Evolutionary conservation across 2,113 vertebrate genomes (phyloP).

Genomic region (Atrichornis clamosus): DNA sequence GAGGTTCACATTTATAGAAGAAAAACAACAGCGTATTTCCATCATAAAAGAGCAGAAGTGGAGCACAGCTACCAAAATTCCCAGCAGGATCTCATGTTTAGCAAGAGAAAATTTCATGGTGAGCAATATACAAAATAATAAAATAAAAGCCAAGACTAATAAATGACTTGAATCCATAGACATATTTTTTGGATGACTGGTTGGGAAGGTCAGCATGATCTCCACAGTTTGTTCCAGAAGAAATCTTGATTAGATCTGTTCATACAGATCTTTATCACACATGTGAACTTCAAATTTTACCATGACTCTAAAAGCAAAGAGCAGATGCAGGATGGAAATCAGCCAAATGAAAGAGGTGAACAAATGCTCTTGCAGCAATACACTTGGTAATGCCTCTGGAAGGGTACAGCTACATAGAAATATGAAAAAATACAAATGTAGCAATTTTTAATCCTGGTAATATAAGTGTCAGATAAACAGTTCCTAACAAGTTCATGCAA

Average conservation of each 20-base stretch:
- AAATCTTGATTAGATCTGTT: slow-evolving; percentile 7
- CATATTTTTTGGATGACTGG: slow-evolving; percentile 26
- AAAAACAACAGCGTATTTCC: neutral
- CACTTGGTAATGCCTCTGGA: neutral
- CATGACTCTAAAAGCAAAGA: neutral
- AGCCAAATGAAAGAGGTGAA: slow-evolving; percentile 55
- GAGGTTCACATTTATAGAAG: neutral
- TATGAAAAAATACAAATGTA: neutral
- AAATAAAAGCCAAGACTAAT: slow-evolving; percentile 43
- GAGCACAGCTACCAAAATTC: slow-evolving; percentile 23
- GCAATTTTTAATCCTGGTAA: neutral
- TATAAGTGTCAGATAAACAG: neutral
- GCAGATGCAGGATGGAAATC: slow-evolving; percentile 31
- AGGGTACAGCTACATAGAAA: neutral
- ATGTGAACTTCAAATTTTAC: slow-evolving; percentile 13
- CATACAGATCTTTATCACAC: slow-evolving; percentile 48
- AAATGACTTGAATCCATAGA: slow-evolving; percentile 29
- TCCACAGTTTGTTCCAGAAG: slow-evolving; percentile 33
- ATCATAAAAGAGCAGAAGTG: neutral
- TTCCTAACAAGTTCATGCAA: neutral
- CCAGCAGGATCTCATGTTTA: slow-evolving; percentile 28
- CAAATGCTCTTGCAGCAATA: neutral
- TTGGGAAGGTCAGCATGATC: neutral
- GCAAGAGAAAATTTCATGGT: neutral
- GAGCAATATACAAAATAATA: neutral